Conservation (phyloP, 2,888 invertebrate species). For the Notocelia uddmanniana region DNA sequence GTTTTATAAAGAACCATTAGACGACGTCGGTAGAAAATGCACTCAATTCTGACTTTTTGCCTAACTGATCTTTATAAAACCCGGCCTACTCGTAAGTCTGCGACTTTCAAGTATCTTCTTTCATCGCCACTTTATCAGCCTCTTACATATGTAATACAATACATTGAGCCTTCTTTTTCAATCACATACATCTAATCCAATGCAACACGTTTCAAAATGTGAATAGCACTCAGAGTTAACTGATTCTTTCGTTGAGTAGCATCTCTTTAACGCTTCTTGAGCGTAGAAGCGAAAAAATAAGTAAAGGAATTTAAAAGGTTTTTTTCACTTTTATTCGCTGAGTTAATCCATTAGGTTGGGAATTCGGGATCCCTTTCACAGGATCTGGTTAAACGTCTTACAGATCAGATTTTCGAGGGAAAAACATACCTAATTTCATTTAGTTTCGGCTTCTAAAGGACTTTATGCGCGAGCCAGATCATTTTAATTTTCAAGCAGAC, state of each 20-base stretch:
- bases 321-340: slow-evolving; percentile 30
- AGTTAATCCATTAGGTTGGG: slow-evolving; percentile 42
- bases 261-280: slow-evolving; percentile 16
- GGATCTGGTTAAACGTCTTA: slow-evolving; percentile 33
- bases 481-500: neutral
- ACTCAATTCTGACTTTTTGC: too few relatives aligned
- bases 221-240: slow-evolving; percentile 17
- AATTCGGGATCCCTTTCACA: slow-evolving; percentile 25
- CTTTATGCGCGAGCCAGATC: slow-evolving; percentile 12
- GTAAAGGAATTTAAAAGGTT: slow-evolving; percentile 33
- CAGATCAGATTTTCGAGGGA: slow-evolving; percentile 34
- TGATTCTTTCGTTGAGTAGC: slow-evolving; percentile 30
- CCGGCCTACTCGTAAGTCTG: too few relatives aligned
- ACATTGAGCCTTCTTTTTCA: slow-evolving; percentile 7
- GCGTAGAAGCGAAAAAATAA: slow-evolving; percentile 27
- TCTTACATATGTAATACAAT: too few relatives aligned
- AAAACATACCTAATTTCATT: slow-evolving; percentile 39
- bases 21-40: too few relatives aligned
- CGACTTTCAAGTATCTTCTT: too few relatives aligned
- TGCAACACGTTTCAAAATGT: slow-evolving; percentile 10
- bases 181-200: slow-evolving; percentile 13
- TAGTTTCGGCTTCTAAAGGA: slow-evolving; percentile 29
- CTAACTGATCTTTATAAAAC: too few relatives aligned
- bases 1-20: too few relatives aligned
- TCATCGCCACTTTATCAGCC: neutral